Base-by-base conservation (phyloP, 1,140 invertebrate genomes). In the Drosophila pruinosa region DNA sequence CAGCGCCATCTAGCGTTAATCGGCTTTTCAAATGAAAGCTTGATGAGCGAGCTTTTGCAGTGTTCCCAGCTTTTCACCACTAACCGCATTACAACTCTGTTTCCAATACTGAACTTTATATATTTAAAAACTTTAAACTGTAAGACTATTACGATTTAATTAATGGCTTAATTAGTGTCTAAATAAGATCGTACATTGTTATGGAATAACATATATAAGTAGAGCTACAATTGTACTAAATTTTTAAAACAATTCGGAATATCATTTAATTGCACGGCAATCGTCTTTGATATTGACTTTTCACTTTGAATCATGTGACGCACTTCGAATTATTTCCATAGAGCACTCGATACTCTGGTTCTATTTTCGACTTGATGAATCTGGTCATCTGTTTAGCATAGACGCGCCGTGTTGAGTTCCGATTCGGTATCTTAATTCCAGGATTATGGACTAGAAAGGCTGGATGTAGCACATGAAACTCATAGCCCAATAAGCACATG, bases 401-500 rank as follows among this genome's bases (percentile, higher is more conserved):
- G 34, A 54, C 57, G 0, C 26, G 2, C 0, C 89, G 75, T 6
- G 21, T 1, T 2, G 47, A 34, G 1, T 54, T 34, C 4, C 12
- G 7, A 0, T 48, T 31, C 0, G 45, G 15, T 39, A 65, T 59
- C 59, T 92, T 92, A 3, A 91, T 86, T 7, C 91, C 91, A 0
- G 91, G 91, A 61, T 73, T 83, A 31, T 92, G 91, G 0, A 91
- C 81, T 1, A 92, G 31, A 59, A 92, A 92, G 0, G 90, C 91
- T 0, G 91, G 91, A 72, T 91, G 72, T 2, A 92, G 50, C 1
- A 92, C 78, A 34, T 90, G 72, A 26, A 90, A 92, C 17, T 92
- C 90, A 36, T 92, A 92, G 31, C 83, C 78, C 43, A 92, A 21
- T 8, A 92, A 45, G 4, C 91, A 92, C 91, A 92, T 91, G 17